These are phyloP conservation scores for Staurois parvus DNA, from an alignment of 2,797 vertebrate genomes.

Conservation along the genomic window DNA sequence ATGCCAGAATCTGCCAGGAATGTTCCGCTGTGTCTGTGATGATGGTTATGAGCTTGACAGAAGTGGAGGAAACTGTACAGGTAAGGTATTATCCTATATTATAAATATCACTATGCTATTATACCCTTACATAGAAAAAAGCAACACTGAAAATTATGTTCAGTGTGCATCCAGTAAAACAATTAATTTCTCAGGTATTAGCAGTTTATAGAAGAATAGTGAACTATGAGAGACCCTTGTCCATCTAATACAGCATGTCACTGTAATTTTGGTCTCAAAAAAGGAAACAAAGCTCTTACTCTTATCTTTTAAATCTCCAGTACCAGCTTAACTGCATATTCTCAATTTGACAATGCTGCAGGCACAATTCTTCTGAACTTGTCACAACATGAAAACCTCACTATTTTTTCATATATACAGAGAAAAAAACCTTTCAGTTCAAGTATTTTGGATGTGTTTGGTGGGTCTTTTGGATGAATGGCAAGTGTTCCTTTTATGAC, in stretches of 20 bases:
- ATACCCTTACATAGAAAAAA: too few relatives aligned
- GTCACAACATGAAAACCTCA: too few relatives aligned
- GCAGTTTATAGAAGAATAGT: not conserved
- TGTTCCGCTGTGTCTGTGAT: conserved; percentile 91
- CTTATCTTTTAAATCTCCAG: too few relatives aligned
- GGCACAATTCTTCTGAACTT: too few relatives aligned
- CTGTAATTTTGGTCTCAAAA: not conserved
- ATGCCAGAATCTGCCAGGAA: conserved; percentile 93
- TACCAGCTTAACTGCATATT: too few relatives aligned
- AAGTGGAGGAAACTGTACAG: conserved; percentile 91
- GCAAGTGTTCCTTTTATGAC: too few relatives aligned
- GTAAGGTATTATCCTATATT: conserved; percentile 68
- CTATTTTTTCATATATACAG: too few relatives aligned
- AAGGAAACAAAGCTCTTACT: too few relatives aligned
- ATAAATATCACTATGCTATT: not conserved
- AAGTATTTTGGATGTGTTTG: too few relatives aligned
- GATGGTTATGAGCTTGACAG: conserved; percentile 91
- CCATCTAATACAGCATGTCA: not conserved
- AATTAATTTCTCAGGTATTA: not conserved
- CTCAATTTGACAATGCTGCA: too few relatives aligned
- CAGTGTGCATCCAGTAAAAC: not conserved
- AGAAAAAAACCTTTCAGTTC: too few relatives aligned
- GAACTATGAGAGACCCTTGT: not conserved
- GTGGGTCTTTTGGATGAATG: too few relatives aligned
- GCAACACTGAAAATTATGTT: not conserved